A percentile compares a stretch with the other conserved stretches of the same genome.
These are phyloP conservation scores for Heliconius cydno DNA, from an alignment of 2,888 invertebrate genomes.

Conservation along the genomic window DNA sequence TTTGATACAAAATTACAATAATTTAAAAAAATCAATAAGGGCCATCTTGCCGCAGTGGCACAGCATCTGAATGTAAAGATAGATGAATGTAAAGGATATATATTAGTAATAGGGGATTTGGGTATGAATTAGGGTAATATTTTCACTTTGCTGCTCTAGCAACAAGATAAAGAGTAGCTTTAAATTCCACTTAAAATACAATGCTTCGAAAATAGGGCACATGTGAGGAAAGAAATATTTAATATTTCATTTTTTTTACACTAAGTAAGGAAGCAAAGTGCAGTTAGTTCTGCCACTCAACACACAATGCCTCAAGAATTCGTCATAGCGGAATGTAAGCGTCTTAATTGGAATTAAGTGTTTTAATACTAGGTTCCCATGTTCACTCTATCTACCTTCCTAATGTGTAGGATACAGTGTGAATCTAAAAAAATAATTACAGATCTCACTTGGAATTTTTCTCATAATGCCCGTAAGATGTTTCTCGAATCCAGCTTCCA, in stretches of 20 bases:
- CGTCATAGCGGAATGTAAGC: too few relatives aligned
- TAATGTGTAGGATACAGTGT: not conserved
- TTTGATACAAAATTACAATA: not conserved
- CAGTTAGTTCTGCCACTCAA: not conserved
- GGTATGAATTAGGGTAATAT: too few relatives aligned
- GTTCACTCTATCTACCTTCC: not conserved
- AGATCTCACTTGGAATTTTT: slow-evolving; percentile 87
- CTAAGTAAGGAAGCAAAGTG: not conserved
- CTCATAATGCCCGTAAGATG: slow-evolving; percentile 96
- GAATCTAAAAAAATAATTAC: not conserved
- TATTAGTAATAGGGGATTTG: too few relatives aligned
- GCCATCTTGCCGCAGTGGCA: too few relatives aligned
- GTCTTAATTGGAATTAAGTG: too few relatives aligned
- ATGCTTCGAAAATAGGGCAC: too few relatives aligned
- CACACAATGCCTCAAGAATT: not conserved
- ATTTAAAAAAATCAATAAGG: not conserved
- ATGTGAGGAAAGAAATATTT: too few relatives aligned
- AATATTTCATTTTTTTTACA: not conserved
- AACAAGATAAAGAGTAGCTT: too few relatives aligned
- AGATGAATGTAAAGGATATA: not conserved
- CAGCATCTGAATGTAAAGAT: not conserved
- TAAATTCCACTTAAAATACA: too few relatives aligned
- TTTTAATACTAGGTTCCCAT: too few relatives aligned
- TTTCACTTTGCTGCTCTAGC: too few relatives aligned
- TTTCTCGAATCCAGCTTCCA: slow-evolving; percentile 98